A percentile compares a stretch with the other conserved stretches of the same genome.
Evolutionary conservation across 2,113 vertebrate species (phyloP).

Genomic region (Callorhinus ursinus): DNA sequence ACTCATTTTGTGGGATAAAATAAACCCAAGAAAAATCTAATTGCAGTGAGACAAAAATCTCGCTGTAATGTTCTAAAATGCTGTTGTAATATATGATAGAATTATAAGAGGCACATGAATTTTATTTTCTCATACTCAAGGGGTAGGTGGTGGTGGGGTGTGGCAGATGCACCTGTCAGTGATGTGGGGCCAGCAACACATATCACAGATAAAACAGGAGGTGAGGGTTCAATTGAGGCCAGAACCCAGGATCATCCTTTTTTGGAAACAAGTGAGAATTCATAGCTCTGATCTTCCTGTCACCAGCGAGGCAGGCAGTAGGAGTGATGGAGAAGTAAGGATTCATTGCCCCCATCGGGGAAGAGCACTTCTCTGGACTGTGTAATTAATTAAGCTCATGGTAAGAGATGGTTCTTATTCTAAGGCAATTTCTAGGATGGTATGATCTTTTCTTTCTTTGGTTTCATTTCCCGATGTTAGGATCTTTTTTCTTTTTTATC

Average conservation of each 20-base stretch:
- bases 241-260: background rate
- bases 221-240: background rate
- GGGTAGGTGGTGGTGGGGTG: no score
- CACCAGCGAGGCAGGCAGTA: background rate
- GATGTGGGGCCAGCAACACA: no score
- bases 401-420: background rate
- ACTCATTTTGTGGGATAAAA: slow-evolving; percentile 15
- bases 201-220: background rate
- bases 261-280: background rate
- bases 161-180: background rate
- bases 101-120: background rate
- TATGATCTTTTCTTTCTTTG: background rate
- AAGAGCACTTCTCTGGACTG: background rate
- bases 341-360: background rate
- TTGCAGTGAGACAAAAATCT: background rate
- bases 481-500: background rate
- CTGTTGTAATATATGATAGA: background rate
- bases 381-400: background rate
- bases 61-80: background rate
- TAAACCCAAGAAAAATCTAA: background rate
- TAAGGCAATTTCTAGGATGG: background rate
- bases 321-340: background rate
- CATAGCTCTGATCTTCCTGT: background rate
- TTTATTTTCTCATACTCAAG: background rate
- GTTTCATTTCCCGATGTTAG: background rate